Evolutionary conservation across 2,797 vertebrate species (phyloP).

Genomic region (Acanthis flammea): DNA sequence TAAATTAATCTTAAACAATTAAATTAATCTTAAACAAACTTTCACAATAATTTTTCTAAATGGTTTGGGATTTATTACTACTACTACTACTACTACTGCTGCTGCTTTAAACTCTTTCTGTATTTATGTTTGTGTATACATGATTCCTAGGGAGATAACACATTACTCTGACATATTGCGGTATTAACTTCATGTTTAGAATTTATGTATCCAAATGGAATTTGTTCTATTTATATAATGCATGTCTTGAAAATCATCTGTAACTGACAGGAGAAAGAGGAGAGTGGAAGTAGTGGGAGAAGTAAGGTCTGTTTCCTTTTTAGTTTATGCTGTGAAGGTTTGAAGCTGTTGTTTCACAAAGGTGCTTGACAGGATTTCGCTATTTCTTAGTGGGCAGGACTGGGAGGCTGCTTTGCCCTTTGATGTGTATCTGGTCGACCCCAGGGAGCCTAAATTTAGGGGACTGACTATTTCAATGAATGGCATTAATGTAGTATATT

Average conservation of each 20-base stretch:
- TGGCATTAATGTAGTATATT: background rate
- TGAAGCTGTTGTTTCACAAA: background rate
- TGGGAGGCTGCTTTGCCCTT: background rate
- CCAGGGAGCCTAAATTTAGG: background rate
- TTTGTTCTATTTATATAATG: background rate
- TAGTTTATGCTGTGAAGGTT: background rate
- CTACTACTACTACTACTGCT: rapidly evolving
- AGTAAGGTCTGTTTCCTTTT: background rate
- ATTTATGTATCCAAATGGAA: background rate
- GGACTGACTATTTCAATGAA: background rate
- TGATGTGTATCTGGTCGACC: background rate
- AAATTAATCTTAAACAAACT: background rate
- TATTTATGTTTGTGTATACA: background rate
- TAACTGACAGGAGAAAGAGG: background rate
- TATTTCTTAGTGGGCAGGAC: rapidly evolving
- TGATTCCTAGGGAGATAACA: background rate
- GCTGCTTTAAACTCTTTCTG: background rate
- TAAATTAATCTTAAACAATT: background rate
- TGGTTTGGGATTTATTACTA: background rate
- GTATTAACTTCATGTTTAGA: background rate
- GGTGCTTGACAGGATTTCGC: background rate
- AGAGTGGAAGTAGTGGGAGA: background rate
- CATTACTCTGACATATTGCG: background rate
- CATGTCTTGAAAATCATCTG: background rate
- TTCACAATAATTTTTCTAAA: background rate